These are phyloP conservation scores for Nesogale talazaci DNA, from an alignment of 2,113 vertebrate species.

Conservation along the genomic window DNA sequence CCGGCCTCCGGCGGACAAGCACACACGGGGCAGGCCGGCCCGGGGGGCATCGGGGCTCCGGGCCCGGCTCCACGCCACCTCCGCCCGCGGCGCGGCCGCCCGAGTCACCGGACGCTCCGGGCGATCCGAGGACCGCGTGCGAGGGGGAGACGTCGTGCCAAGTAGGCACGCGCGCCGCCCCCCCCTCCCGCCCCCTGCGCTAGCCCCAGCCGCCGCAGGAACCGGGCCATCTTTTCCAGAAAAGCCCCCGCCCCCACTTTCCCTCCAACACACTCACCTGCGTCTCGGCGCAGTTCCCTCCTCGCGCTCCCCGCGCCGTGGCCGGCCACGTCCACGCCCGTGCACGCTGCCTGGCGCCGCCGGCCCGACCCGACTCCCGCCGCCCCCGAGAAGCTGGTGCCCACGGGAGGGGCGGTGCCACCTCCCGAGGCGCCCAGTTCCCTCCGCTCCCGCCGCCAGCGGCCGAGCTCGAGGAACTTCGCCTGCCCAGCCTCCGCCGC, in stretches of 20 bases:
- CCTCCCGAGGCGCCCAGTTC: slow-evolving; percentile 15
- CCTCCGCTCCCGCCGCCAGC: slow-evolving; percentile 20
- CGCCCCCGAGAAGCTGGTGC: slow-evolving; percentile 6
- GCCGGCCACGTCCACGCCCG: slow-evolving; percentile 60
- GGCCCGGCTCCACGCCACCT: slow-evolving; percentile 20
- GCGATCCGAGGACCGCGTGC: not conserved
- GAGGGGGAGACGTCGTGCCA: not conserved
- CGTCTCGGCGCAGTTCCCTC: slow-evolving; percentile 53
- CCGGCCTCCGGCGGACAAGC: not conserved
- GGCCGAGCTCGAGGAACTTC: slow-evolving; percentile 70
- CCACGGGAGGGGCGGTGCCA: slow-evolving; percentile 53
- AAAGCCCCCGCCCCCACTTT: slow-evolving; percentile 46
- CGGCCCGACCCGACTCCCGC: slow-evolving; percentile 8
- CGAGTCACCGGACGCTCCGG: not conserved
- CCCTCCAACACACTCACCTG: slow-evolving; percentile 76
- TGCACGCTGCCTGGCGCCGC: slow-evolving; percentile 48
- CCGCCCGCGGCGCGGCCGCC: not conserved
- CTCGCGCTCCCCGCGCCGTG: slow-evolving; percentile 42
- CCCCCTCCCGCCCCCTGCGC: no score
- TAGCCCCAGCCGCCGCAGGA: no score
- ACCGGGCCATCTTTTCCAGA: not conserved
- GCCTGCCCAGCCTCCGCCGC: not conserved
- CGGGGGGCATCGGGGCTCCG: not conserved
- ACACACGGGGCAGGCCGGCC: no score
- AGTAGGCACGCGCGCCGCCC: not conserved